A percentile compares a stretch with the other conserved stretches of the same genome.
Evolutionary conservation across 2,888 invertebrate species (phyloP).

Genomic region (Hanleya hanleyi): DNA sequence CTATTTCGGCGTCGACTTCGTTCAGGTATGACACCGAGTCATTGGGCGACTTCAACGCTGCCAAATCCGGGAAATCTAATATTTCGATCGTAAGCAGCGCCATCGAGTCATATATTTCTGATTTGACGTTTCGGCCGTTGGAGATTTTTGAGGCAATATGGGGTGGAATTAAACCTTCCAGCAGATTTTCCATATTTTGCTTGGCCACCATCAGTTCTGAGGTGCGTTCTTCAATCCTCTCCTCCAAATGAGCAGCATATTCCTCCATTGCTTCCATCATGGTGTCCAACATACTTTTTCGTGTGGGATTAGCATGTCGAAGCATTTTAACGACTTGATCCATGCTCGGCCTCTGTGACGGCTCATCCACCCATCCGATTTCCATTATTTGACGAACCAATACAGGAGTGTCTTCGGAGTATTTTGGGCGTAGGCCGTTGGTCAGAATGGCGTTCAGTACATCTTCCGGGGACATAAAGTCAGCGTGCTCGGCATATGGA

Average conservation of each 20-base stretch:
- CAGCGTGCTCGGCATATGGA: slow-evolving; percentile 55
- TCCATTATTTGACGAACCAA: slow-evolving; percentile 52
- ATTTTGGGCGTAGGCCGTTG: slow-evolving; percentile 52
- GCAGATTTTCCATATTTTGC: slow-evolving; percentile 50
- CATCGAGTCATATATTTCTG: slow-evolving; percentile 12
- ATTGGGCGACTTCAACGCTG: background rate
- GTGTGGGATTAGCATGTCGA: slow-evolving; percentile 45
- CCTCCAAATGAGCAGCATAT: slow-evolving; percentile 62
- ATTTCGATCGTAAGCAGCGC: background rate
- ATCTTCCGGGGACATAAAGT: slow-evolving; percentile 43
- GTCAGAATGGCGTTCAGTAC: slow-evolving; percentile 51
- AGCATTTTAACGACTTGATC: slow-evolving; percentile 53
- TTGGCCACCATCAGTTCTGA: slow-evolving; percentile 49
- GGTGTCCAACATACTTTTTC: slow-evolving; percentile 65
- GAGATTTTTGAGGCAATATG: slow-evolving; percentile 49
- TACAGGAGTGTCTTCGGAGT: slow-evolving; percentile 43
- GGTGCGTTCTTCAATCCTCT: slow-evolving; percentile 57
- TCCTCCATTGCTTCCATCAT: slow-evolving; percentile 69
- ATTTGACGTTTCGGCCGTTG: slow-evolving; percentile 39
- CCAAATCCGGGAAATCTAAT: background rate
- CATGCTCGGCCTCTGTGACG: slow-evolving; percentile 54
- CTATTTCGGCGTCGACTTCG: background rate
- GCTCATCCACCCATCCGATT: slow-evolving; percentile 53
- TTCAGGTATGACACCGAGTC: background rate
- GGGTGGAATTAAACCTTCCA: slow-evolving; percentile 57